Percentiles rank a stretch among this genome's conserved stretches.
phyloP scores from a whole-genome alignment of 2,888 invertebrate genomes.

The Rambutsinella grinnellia region DNA sequence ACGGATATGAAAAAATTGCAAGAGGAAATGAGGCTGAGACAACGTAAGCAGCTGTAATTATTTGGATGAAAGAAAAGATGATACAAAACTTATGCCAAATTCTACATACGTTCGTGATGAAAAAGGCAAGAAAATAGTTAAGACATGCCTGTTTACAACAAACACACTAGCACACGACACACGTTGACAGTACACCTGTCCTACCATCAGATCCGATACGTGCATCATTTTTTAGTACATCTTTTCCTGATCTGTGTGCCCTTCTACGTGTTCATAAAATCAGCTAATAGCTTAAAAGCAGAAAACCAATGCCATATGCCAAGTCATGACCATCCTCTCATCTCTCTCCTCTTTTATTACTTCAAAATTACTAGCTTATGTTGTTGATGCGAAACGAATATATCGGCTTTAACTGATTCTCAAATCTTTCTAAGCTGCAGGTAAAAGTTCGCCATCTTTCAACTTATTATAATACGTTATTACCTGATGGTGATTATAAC shows the following conservation, averaged over 20 bases:
- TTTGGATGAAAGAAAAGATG: neutral
- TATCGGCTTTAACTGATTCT: neutral
- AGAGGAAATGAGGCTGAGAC: conserved; percentile 11
- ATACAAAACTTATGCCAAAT: neutral
- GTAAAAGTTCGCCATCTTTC: neutral
- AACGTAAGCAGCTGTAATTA: neutral
- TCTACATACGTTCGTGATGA: neutral
- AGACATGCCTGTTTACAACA: neutral
- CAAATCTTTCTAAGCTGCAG: neutral
- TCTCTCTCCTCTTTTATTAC: conserved; percentile 10
- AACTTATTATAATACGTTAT: neutral
- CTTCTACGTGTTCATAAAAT: conserved; percentile 18
- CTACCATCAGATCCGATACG: conserved; percentile 8
- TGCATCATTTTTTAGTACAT: conserved; percentile 15
- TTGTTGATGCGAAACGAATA: neutral
- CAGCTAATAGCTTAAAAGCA: conserved; percentile 6
- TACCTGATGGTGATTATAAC: conserved; percentile 1
- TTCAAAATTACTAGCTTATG: conserved; percentile 20
- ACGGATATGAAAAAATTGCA: conserved; percentile 35
- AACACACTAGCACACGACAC: conserved; percentile 17
- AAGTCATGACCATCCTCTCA: conserved; percentile 25
- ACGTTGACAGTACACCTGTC: conserved; percentile 25
- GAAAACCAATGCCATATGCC: conserved; percentile 27
- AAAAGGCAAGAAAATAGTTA: neutral
- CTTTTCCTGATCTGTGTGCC: neutral